phyloP scores from a whole-genome alignment of 2,797 vertebrate species.

The Naso thynnoides region DNA sequence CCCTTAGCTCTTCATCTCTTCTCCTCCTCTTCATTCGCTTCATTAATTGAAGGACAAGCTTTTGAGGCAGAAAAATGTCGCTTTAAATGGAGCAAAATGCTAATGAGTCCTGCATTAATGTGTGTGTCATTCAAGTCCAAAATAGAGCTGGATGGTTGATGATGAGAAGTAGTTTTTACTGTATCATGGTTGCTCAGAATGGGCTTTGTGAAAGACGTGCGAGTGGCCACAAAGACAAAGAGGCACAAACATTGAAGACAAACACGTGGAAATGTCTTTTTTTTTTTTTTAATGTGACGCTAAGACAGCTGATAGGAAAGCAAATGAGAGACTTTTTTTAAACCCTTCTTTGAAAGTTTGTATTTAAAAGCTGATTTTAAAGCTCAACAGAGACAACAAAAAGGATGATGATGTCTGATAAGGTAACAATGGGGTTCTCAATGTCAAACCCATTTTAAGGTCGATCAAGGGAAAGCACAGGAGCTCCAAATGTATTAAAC shows the following conservation, averaged over 20 bases:
- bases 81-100: slow-evolving; percentile 72
- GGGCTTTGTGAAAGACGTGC: slow-evolving; percentile 2
- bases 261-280: not conserved
- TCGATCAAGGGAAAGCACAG: not conserved
- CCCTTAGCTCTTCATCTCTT: slow-evolving; percentile 39
- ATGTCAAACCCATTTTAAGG: not conserved
- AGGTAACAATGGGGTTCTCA: not conserved
- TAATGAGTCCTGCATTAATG: slow-evolving; percentile 61
- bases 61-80: slow-evolving; percentile 68
- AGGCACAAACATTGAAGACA: not conserved
- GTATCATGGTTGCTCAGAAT: slow-evolving; percentile 26
- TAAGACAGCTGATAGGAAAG: not conserved
- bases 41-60: slow-evolving; percentile 66
- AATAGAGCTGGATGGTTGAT: slow-evolving; percentile 46
- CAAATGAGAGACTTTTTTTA: not conserved
- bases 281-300: too few species aligned
- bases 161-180: slow-evolving; percentile 24
- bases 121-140: slow-evolving; percentile 55
- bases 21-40: slow-evolving; percentile 55
- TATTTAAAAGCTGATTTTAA: not conserved
- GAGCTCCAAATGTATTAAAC: not conserved
- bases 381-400: not conserved
- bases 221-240: slow-evolving; percentile 1
- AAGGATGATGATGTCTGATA: not conserved
- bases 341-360: not conserved